Conservation (phyloP, 2,797 vertebrate species). For the Silurus aristotelis region DNA sequence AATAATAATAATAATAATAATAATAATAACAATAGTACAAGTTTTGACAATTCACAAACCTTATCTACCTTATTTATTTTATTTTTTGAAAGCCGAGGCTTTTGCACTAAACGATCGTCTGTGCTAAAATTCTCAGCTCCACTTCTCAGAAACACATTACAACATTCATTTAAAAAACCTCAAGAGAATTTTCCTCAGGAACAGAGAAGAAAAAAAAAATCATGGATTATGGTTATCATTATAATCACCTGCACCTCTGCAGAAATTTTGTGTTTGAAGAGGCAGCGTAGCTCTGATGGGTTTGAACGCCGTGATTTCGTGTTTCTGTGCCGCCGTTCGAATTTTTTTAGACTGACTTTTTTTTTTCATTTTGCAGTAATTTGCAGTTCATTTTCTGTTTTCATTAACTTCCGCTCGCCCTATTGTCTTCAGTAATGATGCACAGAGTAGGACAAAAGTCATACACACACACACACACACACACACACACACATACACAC, state of each 20-base stretch:
- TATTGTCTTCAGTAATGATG: conserved; percentile 44
- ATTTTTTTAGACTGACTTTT: conserved; percentile 67
- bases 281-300: neutral
- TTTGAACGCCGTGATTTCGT: neutral
- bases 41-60: neutral
- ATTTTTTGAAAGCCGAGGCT: no score
- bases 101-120: neutral
- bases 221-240: neutral
- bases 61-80: neutral
- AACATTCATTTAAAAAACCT: neutral
- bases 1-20: no score
- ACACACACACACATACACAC: conserved; percentile 4
- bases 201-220: neutral
- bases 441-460: conserved; percentile 28
- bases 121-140: neutral
- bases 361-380: conserved; percentile 61
- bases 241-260: conserved; percentile 2
- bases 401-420: conserved; percentile 26
- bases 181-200: neutral
- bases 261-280: neutral
- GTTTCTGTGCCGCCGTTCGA: conserved; percentile 50
- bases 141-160: neutral
- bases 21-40: no score
- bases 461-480: neutral
- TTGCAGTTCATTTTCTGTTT: conserved; percentile 7